Conservation (phyloP, 2,113 vertebrate genomes). For the Mormoops blainvillei region DNA sequence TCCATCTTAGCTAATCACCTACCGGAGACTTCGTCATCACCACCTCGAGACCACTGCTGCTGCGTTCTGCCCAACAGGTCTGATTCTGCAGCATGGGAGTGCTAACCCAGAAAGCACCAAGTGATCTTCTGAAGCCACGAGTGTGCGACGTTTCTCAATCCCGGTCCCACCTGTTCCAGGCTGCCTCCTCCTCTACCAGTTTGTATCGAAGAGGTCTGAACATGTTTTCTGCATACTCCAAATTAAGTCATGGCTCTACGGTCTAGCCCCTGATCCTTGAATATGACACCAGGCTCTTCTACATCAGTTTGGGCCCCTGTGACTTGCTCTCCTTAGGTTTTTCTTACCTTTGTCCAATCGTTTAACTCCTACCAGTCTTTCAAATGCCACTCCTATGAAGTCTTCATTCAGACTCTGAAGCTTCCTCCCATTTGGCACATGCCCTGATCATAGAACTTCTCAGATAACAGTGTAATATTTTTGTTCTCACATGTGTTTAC, state of each 20-base stretch:
- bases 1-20: background rate
- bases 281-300: background rate
- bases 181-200: background rate
- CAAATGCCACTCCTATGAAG: background rate
- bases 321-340: background rate
- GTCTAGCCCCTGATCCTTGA: background rate
- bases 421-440: background rate
- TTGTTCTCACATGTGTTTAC: constrained; percentile 33
- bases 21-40: background rate
- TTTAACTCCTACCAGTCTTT: background rate
- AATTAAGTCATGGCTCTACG: background rate
- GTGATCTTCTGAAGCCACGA: background rate
- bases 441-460: background rate
- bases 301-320: background rate
- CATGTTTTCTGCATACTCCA: background rate
- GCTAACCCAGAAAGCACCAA: background rate
- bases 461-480: background rate
- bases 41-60: background rate
- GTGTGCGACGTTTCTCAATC: background rate
- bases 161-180: background rate
- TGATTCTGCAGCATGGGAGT: background rate
- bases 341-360: background rate
- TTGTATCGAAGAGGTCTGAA: background rate
- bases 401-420: background rate
- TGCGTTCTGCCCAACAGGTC: background rate